Conservation (phyloP, 2,888 invertebrate species). For the Dicyrtomina minuta region DNA sequence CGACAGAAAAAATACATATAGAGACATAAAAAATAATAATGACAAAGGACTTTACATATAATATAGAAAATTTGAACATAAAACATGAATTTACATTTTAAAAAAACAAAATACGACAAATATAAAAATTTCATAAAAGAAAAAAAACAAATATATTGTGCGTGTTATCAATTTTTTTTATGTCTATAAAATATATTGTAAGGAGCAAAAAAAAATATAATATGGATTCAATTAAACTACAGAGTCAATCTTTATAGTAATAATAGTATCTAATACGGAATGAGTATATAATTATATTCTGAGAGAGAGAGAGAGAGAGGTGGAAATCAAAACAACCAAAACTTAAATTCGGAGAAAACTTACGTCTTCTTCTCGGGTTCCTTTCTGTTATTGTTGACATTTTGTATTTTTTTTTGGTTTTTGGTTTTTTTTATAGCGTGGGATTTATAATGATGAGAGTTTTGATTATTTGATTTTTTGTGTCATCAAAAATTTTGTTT, state of each 20-base stretch:
- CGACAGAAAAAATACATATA: neutral
- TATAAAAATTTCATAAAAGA: neutral
- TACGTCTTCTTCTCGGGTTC: conserved; percentile 52
- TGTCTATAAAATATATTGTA: neutral
- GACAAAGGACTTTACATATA: neutral
- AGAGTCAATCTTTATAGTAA: neutral
- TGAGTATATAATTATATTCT: neutral
- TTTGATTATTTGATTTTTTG: conserved; percentile 13
- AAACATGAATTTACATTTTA: neutral
- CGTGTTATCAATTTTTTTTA: neutral
- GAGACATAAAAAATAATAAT: neutral
- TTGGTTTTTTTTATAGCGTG: conserved; percentile 13
- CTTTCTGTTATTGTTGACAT: conserved; percentile 43
- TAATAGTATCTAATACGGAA: neutral
- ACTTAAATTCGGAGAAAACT: conserved; percentile 41
- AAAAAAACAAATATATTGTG: neutral
- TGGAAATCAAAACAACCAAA: conserved; percentile 31
- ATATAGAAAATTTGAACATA: neutral
- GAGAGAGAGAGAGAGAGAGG: conserved; percentile 1
- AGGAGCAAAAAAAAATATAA: neutral
- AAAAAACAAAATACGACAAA: neutral
- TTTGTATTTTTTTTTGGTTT: conserved; percentile 26
- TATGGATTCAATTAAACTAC: neutral
- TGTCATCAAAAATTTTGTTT: conserved; percentile 1
- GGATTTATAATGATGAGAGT: neutral